Evolutionary conservation across 2,888 invertebrate species (phyloP), one percentile per base, ranked within the genome.

Genomic region (Argyresthia albistria): DNA sequence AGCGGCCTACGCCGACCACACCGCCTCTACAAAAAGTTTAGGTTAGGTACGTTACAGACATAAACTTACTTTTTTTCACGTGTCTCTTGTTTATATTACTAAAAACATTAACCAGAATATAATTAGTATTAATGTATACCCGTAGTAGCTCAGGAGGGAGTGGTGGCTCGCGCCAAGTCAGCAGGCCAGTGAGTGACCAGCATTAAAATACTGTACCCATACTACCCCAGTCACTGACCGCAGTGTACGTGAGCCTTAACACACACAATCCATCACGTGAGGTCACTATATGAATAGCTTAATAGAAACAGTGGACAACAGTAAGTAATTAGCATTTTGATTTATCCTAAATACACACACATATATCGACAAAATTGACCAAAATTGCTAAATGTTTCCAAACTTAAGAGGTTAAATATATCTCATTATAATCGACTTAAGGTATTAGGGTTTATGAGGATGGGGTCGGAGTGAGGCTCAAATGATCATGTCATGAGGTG

Each of bases 291-390:
- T 43, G 43, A 43, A 16, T 50, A 43, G n/a, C 43, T 35, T 43
- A 43, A 2, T 45, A 61, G 56, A 66, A 59, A 67, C 61, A 65
- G 58, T 72, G 63, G 71, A 76, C 71, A 68, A 69, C 69, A 63
- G 50, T 47, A 63, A 63, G 50, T 47, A 63, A 73, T 67, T 72
- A 71, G 73, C 70, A 63, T 67, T 63, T 68, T 70, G 56, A 66
- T 72, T 74, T 52, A 75, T 64, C 64, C 73, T 76, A 79, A 66
- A 61, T 74, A 79, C 75, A 80, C 63, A 25, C 25, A 68, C 72
- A 73, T 64, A 70, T 73, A 70, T 66, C 65, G 60, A 66, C 73
- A 76, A 78, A 83, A 82, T 83, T 83, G 80, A 83, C 83, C 58
- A 67, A 76, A 75, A 76, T 80, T 79, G 73, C 76, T 77, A 77